Evolutionary conservation across 2,797 vertebrate species (phyloP), one percentile per base, ranked within the genome.

Genomic region (Microctenopoma steveboyesi): DNA sequence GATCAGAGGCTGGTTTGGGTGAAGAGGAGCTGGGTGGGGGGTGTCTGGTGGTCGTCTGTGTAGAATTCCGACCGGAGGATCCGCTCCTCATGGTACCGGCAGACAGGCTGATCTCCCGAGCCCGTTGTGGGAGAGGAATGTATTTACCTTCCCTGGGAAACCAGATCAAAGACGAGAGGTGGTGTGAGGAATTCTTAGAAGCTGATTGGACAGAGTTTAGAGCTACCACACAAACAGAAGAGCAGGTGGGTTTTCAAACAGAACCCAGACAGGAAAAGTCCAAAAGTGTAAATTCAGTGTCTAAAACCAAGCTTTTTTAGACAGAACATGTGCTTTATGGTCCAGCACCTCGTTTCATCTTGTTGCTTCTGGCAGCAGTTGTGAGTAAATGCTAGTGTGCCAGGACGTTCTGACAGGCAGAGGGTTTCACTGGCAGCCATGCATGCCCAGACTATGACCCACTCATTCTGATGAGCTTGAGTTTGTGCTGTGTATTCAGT

Each of bases 71-170:
- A 12, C 79, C 78, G 0, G 87, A 75, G 30, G 64, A 67, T 16
- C 84, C 89, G 63, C 87, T 0, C 88, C 94, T 77, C 86, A 76
- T 13, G 81, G 81, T 33, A 85, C 67, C 33, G 51, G 90, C 86
- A 18, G 94, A 90, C 46, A 92, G 81, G 15, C 94, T 90, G 30
- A 92, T 87, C 64, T 96, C 95, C 28, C 95, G 84, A 35, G 94
- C 92, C 25, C 95, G 86, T 11, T 95, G 95, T 5, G 95, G 95
- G 45, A 95, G 84, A 15, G 95, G 95, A 53, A 95, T 89, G 77
- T 95, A 95, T 69, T 95, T 95, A 40, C 93, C 94, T 16, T 96
- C 95, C 89, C 95, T 96, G 78, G 10, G 43, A 48, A 76, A 65
- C 69, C 28, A 62, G 47, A 42, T 0, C 1, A 11, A 47, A 33